Evolutionary conservation across 2,113 vertebrate species (phyloP).

Genomic region (Apeltes quadracus): DNA sequence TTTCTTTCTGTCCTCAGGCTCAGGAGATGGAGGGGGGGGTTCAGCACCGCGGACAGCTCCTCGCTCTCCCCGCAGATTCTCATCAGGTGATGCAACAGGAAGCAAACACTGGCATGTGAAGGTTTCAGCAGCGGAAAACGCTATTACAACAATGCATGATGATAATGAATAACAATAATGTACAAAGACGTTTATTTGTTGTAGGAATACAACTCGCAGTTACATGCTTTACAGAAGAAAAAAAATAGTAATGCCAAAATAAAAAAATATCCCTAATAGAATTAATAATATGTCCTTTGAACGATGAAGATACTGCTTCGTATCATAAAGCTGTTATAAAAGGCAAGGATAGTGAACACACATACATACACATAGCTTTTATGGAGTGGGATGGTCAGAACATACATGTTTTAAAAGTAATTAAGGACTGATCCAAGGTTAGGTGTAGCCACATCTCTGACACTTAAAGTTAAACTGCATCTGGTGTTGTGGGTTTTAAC

Average conservation of each 20-base stretch:
- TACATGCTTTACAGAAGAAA: background rate
- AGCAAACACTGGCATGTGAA: background rate
- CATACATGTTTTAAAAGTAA: too few relatives aligned
- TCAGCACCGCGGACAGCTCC: conserved; percentile 71
- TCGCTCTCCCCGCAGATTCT: background rate
- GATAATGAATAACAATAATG: background rate
- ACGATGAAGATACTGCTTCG: too few relatives aligned
- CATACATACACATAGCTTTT: too few relatives aligned
- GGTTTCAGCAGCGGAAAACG: background rate
- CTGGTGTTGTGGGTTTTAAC: background rate
- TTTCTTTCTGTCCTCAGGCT: background rate
- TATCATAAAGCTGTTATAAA: too few relatives aligned
- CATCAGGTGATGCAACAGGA: conserved; percentile 2
- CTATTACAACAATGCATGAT: background rate
- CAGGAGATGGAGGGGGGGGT: background rate
- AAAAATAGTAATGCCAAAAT: background rate
- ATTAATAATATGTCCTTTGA: too few relatives aligned
- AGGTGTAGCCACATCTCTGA: background rate
- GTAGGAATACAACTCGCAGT: background rate
- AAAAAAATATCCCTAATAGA: too few relatives aligned
- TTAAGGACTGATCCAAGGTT: too few relatives aligned
- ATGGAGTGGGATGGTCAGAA: too few relatives aligned
- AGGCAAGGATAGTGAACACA: too few relatives aligned
- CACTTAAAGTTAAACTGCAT: background rate
- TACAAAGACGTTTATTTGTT: background rate